phyloP scores from a whole-genome alignment of 2,797 vertebrate species.

The Gallinago stenura region DNA sequence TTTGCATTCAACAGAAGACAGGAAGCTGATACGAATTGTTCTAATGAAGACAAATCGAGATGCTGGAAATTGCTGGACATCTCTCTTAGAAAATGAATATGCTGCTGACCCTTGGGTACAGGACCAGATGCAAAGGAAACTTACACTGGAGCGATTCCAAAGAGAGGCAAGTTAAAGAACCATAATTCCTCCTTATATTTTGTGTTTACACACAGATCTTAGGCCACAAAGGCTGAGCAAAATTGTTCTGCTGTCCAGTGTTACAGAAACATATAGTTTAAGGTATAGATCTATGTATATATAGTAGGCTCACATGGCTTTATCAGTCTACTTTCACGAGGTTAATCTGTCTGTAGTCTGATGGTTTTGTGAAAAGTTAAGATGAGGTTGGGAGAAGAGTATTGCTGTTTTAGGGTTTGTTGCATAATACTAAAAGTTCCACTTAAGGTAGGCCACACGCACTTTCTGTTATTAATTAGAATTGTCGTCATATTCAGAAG shows the following conservation, averaged over 20 bases:
- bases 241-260: not conserved
- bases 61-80: conserved; percentile 96
- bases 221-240: not conserved
- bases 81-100: conserved; percentile 93
- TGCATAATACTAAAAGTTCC: not conserved
- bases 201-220: not conserved
- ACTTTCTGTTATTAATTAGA: not conserved
- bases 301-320: not conserved
- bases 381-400: not conserved
- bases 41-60: conserved; percentile 95
- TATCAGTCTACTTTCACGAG: not conserved
- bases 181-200: not conserved
- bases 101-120: conserved; percentile 93
- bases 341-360: not conserved
- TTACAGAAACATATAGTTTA: not conserved
- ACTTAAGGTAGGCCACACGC: not conserved
- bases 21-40: conserved; percentile 91
- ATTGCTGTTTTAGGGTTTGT: not conserved
- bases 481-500: not conserved
- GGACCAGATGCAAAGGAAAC: conserved; percentile 98
- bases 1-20: conserved; percentile 86
- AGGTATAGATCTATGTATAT: accelerated
- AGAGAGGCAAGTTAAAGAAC: conserved; percentile 86
- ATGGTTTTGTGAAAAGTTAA: not conserved
- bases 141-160: conserved; percentile 96